phyloP scores from a whole-genome alignment of 1,140 invertebrate genomes.

The Drosophila nasuta region DNA sequence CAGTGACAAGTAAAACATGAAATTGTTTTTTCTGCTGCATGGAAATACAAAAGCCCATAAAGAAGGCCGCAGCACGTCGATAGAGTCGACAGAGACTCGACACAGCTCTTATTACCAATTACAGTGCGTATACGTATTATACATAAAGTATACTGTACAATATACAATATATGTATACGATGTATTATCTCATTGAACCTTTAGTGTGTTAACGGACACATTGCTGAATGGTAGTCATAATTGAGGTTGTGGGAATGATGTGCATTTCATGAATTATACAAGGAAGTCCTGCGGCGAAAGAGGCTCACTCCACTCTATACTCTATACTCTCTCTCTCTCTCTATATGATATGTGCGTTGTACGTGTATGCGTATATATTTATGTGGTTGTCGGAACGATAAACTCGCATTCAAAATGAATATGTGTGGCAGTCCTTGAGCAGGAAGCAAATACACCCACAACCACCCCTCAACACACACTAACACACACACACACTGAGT shows the following conservation, averaged over 20 bases:
- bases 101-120: slow-evolving; percentile 22
- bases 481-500: slow-evolving; percentile 14
- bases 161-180: background rate
- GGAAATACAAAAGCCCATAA: background rate
- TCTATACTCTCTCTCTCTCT: background rate
- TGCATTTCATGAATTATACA: slow-evolving; percentile 81
- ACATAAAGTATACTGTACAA: slow-evolving; percentile 3
- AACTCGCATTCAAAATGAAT: slow-evolving; percentile 51
- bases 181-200: slow-evolving; percentile 41
- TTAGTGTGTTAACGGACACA: slow-evolving; percentile 42
- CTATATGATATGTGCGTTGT: background rate
- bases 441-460: slow-evolving; percentile 29
- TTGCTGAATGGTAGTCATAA: slow-evolving; percentile 71
- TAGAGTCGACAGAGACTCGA: background rate
- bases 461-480: slow-evolving; percentile 36
- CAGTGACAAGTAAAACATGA: slow-evolving; percentile 5
- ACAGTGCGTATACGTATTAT: slow-evolving; percentile 9
- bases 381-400: slow-evolving; percentile 47
- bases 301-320: background rate
- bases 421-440: slow-evolving; percentile 50
- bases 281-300: slow-evolving; percentile 50
- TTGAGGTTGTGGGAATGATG: slow-evolving; percentile 77
- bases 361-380: slow-evolving; percentile 34
- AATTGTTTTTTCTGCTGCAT: slow-evolving; percentile 6
- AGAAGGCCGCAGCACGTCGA: background rate